phyloP scores from a whole-genome alignment of 2,797 vertebrate species.

The Avahi laniger region DNA sequence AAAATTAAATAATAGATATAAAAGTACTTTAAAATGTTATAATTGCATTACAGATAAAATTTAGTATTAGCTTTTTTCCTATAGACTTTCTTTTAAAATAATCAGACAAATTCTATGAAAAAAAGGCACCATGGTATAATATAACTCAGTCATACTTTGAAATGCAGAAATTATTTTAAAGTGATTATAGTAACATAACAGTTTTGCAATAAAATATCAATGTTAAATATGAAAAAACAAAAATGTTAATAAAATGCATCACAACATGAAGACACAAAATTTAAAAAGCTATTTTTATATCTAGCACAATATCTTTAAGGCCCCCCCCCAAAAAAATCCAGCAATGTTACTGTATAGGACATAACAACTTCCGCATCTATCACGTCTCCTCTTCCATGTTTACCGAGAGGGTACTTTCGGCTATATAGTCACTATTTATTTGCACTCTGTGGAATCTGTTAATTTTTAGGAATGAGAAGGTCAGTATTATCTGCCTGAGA shows the following conservation, averaged over 20 bases:
- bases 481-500: neutral
- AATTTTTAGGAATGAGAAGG: neutral
- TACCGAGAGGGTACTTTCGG: neutral
- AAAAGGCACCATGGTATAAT: neutral
- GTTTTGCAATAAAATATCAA: neutral
- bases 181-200: neutral
- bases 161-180: neutral
- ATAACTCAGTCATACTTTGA: neutral
- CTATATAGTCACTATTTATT: neutral
- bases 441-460: neutral
- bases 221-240: neutral
- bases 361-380: neutral
- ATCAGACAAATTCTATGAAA: neutral
- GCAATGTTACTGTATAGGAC: neutral
- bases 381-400: neutral
- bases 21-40: neutral
- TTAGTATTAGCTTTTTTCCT: neutral
- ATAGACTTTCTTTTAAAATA: neutral
- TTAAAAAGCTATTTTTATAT: neutral
- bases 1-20: neutral
- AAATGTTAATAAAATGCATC: neutral
- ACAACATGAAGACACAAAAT: neutral
- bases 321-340: neutral
- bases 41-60: neutral
- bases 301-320: neutral